Conservation (phyloP, 2,888 invertebrate species). For the Erebia epiphron region DNA sequence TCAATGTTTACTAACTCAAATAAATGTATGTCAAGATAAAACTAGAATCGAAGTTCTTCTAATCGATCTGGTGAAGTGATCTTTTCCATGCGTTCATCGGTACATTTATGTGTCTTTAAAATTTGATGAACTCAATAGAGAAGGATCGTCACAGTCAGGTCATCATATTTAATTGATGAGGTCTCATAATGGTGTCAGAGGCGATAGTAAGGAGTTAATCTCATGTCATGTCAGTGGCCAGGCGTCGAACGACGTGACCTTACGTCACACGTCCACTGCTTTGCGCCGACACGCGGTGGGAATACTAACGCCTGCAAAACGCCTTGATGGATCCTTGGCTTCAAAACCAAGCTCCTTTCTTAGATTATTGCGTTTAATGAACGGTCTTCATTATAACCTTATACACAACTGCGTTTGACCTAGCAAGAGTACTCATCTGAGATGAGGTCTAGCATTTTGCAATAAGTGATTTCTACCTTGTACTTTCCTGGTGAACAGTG, state of each 20-base stretch:
- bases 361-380: conserved; percentile 70
- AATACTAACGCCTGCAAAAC: conserved; percentile 78
- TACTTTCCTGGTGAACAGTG: conserved; percentile 9
- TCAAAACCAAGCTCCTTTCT: conserved; percentile 82
- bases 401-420: conserved; percentile 37
- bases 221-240: conserved; percentile 75
- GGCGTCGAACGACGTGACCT: conserved; percentile 72
- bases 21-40: conserved; percentile 15
- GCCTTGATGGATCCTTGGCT: conserved; percentile 82
- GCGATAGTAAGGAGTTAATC: conserved; percentile 61
- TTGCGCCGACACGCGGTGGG: conserved; percentile 69
- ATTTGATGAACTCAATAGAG: not conserved
- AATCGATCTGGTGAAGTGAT: not conserved
- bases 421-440: conserved; percentile 22
- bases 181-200: conserved; percentile 30
- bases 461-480: not conserved
- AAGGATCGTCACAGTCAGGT: not conserved
- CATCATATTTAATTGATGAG: conserved; percentile 12
- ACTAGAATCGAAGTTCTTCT: not conserved
- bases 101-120: not conserved
- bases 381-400: conserved; percentile 43
- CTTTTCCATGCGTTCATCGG: not conserved
- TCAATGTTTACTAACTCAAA: conserved; percentile 13
- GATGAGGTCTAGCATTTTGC: conserved; percentile 17
- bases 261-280: conserved; percentile 76